These are phyloP conservation scores for Ophraella communa DNA, from an alignment of 2,888 invertebrate species.

Conservation along the genomic window DNA sequence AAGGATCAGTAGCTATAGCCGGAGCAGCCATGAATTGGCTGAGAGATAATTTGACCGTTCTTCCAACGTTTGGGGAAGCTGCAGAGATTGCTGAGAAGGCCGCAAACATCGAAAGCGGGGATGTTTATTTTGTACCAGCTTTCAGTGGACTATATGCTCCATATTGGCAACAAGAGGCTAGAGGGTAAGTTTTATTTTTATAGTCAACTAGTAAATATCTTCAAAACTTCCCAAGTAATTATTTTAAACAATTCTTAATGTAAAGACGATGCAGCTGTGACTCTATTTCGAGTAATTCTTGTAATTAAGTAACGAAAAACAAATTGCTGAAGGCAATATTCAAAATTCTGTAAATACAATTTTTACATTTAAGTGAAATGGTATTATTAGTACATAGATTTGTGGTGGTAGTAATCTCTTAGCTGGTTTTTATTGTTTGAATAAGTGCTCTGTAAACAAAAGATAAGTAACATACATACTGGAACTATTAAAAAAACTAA, in stretches of 20 bases:
- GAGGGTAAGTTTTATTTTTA: conserved; percentile 70
- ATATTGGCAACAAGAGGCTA: conserved; percentile 96
- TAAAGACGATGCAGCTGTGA: no score
- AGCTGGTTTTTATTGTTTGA: background rate
- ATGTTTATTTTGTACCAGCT: conserved; percentile 96
- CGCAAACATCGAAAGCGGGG: conserved; percentile 73
- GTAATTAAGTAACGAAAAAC: no score
- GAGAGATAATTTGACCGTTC: conserved; percentile 84
- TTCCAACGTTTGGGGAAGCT: conserved; percentile 75
- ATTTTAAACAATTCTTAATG: no score
- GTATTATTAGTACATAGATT: background rate
- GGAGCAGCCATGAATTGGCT: conserved; percentile 88
- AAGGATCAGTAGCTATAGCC: conserved; percentile 75
- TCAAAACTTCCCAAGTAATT: no score
- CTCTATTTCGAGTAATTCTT: no score
- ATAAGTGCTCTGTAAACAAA: background rate
- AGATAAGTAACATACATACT: background rate
- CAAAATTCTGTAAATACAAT: no score
- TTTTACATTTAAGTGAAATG: background rate
- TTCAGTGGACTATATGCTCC: conserved; percentile 98
- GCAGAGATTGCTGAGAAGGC: conserved; percentile 77
- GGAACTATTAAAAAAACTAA: background rate
- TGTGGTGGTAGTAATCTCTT: background rate
- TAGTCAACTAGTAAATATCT: background rate
- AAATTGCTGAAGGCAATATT: no score